Evolutionary conservation across 1,140 invertebrate genomes (phyloP).

Genomic region (Brachystomella parvula): DNA sequence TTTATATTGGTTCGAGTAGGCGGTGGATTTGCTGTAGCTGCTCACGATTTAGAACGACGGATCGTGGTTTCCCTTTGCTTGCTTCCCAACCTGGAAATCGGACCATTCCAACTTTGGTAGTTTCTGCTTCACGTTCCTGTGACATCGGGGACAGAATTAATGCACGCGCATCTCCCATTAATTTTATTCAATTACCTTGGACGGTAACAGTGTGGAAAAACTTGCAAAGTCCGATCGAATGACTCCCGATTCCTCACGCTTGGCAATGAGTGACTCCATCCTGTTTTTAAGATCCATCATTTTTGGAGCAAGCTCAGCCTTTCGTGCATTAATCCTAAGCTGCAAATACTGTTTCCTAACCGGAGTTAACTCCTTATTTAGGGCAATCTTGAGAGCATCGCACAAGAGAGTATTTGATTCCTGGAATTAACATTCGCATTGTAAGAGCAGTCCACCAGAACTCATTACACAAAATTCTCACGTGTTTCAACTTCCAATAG

Average conservation of each 20-base stretch:
- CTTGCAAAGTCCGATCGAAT: conserved; percentile 30
- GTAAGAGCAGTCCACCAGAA: too few relatives aligned
- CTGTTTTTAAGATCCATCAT: conserved; percentile 30
- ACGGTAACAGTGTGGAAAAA: conserved; percentile 21
- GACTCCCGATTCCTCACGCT: conserved; percentile 14
- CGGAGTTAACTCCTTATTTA: conserved; percentile 11
- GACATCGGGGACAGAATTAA: too few relatives aligned
- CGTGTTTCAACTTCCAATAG: conserved; percentile 25
- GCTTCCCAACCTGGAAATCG: conserved; percentile 34
- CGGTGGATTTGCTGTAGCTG: conserved; percentile 28
- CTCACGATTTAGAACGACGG: conserved; percentile 20
- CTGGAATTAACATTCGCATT: too few relatives aligned
- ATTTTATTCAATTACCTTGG: too few relatives aligned
- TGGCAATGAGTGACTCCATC: conserved; percentile 19
- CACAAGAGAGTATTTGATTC: conserved; percentile 24
- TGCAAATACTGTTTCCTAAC: conserved; percentile 29
- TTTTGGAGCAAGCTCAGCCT: conserved; percentile 22
- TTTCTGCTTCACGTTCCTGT: conserved; percentile 18
- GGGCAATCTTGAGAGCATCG: conserved; percentile 24
- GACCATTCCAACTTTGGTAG: conserved; percentile 27
- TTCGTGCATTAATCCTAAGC: conserved; percentile 18
- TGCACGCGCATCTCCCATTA: too few relatives aligned
- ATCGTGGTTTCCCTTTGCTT: conserved; percentile 19
- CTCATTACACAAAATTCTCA: conserved; percentile 23
- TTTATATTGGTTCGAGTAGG: conserved; percentile 18